Percentiles rank a stretch among this genome's conserved stretches.
These are phyloP conservation scores for Calameuta idolon DNA, from an alignment of 2,888 invertebrate species.

Conservation along the genomic window DNA sequence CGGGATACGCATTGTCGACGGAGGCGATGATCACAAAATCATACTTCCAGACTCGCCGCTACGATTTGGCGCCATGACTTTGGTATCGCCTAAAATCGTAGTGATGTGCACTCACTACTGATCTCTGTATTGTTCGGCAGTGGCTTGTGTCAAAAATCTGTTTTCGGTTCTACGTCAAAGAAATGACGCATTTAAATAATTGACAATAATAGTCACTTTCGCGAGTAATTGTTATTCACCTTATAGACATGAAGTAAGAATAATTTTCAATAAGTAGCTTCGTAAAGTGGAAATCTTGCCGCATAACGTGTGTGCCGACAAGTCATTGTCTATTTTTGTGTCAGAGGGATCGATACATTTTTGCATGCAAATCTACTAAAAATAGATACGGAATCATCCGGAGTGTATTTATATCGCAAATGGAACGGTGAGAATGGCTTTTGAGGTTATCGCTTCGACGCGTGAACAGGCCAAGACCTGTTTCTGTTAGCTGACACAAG, in stretches of 20 bases:
- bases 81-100: too few relatives aligned
- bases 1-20: too few relatives aligned
- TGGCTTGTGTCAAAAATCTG: too few relatives aligned
- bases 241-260: not conserved
- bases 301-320: slow-evolving; percentile 19
- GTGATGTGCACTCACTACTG: too few relatives aligned
- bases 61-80: too few relatives aligned
- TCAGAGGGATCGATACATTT: slow-evolving; percentile 50
- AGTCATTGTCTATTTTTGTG: slow-evolving; percentile 52
- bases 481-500: not conserved
- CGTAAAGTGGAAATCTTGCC: not conserved
- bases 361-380: slow-evolving; percentile 50
- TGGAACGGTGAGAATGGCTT: slow-evolving; percentile 45
- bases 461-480: slow-evolving; percentile 21
- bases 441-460: slow-evolving; percentile 53
- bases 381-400: slow-evolving; percentile 39
- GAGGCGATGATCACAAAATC: too few relatives aligned
- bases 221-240: not conserved
- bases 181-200: not conserved
- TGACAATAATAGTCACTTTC: not conserved
- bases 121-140: too few relatives aligned
- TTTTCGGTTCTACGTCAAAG: not conserved
- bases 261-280: not conserved
- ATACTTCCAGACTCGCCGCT: too few relatives aligned
- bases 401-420: slow-evolving; percentile 48